These are phyloP conservation scores for Ashinkailepas kermadecensis DNA, from an alignment of 2,888 invertebrate genomes.

Conservation along the genomic window DNA sequence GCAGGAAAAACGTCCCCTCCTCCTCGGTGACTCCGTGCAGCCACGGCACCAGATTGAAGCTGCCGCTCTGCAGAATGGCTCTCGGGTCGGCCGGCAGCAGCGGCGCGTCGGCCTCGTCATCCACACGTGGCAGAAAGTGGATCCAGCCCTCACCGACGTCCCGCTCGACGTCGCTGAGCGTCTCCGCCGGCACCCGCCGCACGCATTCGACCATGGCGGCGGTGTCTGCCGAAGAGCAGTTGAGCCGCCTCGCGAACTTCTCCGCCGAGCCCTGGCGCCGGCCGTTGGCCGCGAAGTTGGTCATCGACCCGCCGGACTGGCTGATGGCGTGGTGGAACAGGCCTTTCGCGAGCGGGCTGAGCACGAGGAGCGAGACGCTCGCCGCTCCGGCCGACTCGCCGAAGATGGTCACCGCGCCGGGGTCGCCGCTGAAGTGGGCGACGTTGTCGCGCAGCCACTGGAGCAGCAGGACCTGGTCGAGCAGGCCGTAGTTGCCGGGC, in stretches of 20 bases:
- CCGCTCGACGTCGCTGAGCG: slow-evolving; percentile 29
- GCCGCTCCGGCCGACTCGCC: slow-evolving; percentile 30
- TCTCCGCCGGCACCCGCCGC: slow-evolving; percentile 27
- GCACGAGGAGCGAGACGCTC: too few relatives aligned
- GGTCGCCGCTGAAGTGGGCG: slow-evolving; percentile 33
- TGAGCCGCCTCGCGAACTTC: slow-evolving; percentile 19
- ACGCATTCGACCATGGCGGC: slow-evolving; percentile 35
- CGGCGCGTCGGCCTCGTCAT: slow-evolving; percentile 27
- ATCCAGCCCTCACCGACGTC: slow-evolving; percentile 27
- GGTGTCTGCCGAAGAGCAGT: slow-evolving; percentile 26
- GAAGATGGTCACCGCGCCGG: slow-evolving; percentile 32
- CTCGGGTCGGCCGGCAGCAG: slow-evolving; percentile 29
- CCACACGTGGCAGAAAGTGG: slow-evolving; percentile 26
- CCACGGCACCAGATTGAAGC: slow-evolving; percentile 25
- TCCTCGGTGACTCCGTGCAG: slow-evolving; percentile 16
- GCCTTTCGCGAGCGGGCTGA: slow-evolving; percentile 27
- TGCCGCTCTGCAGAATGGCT: slow-evolving; percentile 28
- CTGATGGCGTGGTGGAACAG: slow-evolving; percentile 31
- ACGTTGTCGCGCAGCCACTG: slow-evolving; percentile 36
- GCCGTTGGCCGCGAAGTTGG: slow-evolving; percentile 28
- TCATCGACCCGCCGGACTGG: slow-evolving; percentile 29
- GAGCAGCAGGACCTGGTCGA: slow-evolving; percentile 40
- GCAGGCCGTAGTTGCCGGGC: slow-evolving; percentile 38
- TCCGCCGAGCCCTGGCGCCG: neutral
- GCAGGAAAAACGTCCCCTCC: neutral